Evolutionary conservation across 2,888 invertebrate genomes (phyloP).

Genomic region (Ariolimax columbianus): DNA sequence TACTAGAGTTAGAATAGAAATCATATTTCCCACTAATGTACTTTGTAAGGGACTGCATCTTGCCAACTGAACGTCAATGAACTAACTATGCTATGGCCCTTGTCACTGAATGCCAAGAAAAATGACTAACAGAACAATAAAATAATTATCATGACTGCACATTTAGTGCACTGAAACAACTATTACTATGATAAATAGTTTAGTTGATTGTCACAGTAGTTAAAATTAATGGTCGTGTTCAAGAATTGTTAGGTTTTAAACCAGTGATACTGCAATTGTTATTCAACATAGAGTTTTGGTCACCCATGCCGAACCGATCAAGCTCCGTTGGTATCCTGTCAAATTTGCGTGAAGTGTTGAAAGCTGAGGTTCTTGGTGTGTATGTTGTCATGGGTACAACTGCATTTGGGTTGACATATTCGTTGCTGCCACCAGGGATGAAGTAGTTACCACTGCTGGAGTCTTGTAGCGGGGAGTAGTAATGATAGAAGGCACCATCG

Average conservation of each 20-base stretch:
- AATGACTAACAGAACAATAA: not conserved
- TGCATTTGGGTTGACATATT: slow-evolving; percentile 50
- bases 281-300: not conserved
- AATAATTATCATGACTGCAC: not conserved
- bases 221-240: not conserved
- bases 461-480: slow-evolving; percentile 42
- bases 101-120: no score
- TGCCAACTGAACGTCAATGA: no score
- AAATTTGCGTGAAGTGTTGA: slow-evolving; percentile 5
- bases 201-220: not conserved
- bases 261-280: slow-evolving; percentile 2
- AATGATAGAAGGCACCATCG: slow-evolving; percentile 44
- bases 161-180: not conserved
- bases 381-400: slow-evolving; percentile 41
- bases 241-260: slow-evolving; percentile 15
- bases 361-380: slow-evolving; percentile 14
- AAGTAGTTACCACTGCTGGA: slow-evolving; percentile 31
- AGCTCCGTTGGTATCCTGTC: slow-evolving; percentile 2
- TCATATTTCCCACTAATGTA: not conserved
- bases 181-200: not conserved
- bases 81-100: no score
- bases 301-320: not conserved
- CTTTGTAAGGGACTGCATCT: not conserved
- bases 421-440: not conserved
- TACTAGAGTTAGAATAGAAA: not conserved